phyloP scores from a whole-genome alignment of 2,113 vertebrate genomes.

The Gnathonemus echidnorhynchus region DNA sequence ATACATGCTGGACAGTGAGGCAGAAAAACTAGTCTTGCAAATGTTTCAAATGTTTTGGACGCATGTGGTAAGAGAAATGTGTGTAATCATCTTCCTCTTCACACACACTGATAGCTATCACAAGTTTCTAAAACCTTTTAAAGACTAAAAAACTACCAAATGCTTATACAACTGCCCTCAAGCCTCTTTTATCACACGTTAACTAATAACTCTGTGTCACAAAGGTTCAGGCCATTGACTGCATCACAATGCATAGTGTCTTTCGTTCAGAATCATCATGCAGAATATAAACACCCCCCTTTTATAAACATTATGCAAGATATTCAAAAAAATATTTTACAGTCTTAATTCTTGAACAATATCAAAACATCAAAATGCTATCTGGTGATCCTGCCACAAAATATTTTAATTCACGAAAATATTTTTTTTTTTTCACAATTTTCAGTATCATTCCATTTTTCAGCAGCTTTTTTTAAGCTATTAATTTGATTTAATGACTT shows the following conservation, averaged over 20 bases:
- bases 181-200: not conserved
- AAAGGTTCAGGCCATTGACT: not conserved
- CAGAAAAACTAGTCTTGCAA: not conserved
- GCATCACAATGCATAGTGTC: not conserved
- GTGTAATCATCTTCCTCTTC: not conserved
- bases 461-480: not conserved
- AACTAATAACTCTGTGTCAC: not conserved
- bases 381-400: not conserved
- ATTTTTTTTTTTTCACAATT: not conserved
- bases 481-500: not conserved
- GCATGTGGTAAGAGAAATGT: not conserved
- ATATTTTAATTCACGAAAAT: no score
- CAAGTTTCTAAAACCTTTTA: not conserved
- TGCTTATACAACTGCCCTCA: not conserved
- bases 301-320: not conserved
- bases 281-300: not conserved
- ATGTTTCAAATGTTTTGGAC: not conserved
- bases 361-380: not conserved
- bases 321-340: not conserved
- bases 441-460: not conserved
- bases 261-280: not conserved
- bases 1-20: not conserved
- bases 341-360: not conserved
- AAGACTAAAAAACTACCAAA: not conserved
- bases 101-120: not conserved